phyloP scores from a whole-genome alignment of 2,113 vertebrate genomes.

The Bujurquina vittata region DNA sequence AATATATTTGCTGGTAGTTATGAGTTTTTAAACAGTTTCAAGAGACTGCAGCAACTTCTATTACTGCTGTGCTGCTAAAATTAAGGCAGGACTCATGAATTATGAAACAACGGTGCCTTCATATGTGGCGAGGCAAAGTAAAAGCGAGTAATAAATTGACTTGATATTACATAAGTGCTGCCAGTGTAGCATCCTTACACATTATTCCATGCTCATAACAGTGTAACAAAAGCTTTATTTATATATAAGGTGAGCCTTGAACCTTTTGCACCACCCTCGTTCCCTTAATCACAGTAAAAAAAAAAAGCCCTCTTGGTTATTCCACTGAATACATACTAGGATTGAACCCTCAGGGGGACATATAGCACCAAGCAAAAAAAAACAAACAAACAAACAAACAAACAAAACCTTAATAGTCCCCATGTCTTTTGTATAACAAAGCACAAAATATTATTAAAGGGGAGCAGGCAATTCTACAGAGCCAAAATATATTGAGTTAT shows the following conservation, averaged over 20 bases:
- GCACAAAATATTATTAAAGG: constrained; percentile 60
- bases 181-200: constrained; percentile 68
- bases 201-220: constrained; percentile 68
- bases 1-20: constrained; percentile 57
- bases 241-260: constrained; percentile 32
- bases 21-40: constrained; percentile 60
- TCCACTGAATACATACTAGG: constrained; percentile 3
- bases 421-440: constrained; percentile 56
- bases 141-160: constrained; percentile 51
- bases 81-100: constrained; percentile 44
- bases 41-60: constrained; percentile 44
- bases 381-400: no score
- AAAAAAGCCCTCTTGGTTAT: constrained; percentile 20
- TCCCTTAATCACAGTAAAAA: neutral
- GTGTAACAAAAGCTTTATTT: constrained; percentile 66
- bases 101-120: constrained; percentile 69
- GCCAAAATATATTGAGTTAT: constrained; percentile 37
- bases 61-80: constrained; percentile 51
- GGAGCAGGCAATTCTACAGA: constrained; percentile 47
- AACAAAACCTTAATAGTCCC: constrained; percentile 18
- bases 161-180: constrained; percentile 40
- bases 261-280: constrained; percentile 38
- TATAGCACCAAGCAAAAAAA: constrained; percentile 15
- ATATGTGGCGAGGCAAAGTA: constrained; percentile 58
- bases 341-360: constrained; percentile 5